Evolutionary conservation across 92 coral and sea anemone genomes (phyloP).

Genomic region (Diadumene lineata): DNA sequence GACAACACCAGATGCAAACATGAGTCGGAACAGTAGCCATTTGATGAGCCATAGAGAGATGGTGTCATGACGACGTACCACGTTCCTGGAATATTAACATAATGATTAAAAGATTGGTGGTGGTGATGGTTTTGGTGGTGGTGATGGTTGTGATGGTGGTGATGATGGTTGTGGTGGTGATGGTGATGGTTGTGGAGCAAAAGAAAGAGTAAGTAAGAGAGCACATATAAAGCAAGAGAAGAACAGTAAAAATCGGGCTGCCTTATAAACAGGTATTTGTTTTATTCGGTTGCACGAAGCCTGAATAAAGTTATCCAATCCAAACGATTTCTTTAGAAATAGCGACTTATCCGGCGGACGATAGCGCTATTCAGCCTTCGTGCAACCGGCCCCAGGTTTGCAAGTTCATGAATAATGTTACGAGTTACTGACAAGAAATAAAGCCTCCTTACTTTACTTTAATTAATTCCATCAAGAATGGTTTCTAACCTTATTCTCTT

Average conservation of each 20-base stretch:
- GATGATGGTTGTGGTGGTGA: not conserved
- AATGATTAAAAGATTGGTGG: not conserved
- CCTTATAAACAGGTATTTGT: no score
- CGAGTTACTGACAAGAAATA: no score
- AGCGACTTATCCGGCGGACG: no score
- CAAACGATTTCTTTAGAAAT: not conserved
- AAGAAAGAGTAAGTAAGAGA: not conserved
- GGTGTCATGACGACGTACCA: slow-evolving; percentile 61
- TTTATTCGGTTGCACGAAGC: no score
- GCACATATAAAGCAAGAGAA: not conserved
- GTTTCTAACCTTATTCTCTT: slow-evolving; percentile 51
- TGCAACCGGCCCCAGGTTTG: no score
- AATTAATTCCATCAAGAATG: not conserved
- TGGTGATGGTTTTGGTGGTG: not conserved
- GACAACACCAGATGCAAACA: slow-evolving; percentile 96
- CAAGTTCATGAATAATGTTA: no score
- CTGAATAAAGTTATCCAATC: no score
- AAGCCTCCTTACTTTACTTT: no score
- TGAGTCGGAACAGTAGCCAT: slow-evolving; percentile 93
- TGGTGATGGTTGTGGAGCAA: not conserved
- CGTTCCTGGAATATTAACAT: slow-evolving; percentile 36
- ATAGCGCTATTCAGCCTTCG: no score
- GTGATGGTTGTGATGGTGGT: not conserved
- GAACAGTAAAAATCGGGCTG: no score
- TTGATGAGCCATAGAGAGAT: slow-evolving; percentile 89